These are phyloP conservation scores for Actinernus sp. DNA, from an alignment of 92 coral and sea anemone genomes.

Conservation along the genomic window DNA sequence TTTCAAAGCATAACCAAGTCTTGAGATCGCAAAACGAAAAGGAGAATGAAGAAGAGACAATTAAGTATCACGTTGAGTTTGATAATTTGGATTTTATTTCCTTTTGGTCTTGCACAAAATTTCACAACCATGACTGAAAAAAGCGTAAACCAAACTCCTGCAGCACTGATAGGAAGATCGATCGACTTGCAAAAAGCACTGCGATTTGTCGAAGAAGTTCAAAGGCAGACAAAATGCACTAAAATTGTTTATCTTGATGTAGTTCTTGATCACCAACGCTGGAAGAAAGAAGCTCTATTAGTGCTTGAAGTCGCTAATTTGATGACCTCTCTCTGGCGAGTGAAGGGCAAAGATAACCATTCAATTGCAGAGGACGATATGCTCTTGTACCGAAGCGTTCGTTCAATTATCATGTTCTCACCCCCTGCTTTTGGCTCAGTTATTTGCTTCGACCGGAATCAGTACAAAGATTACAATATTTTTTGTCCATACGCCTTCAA, in stretches of 20 bases:
- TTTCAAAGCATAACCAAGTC: too few species aligned
- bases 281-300: slow-evolving; percentile 83
- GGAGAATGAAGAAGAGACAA: too few species aligned
- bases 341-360: slow-evolving; percentile 33
- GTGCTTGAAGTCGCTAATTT: slow-evolving; percentile 89
- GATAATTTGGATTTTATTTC: too few species aligned
- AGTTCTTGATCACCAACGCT: slow-evolving; percentile 72
- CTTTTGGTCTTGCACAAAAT: too few species aligned
- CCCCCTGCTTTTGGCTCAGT: slow-evolving; percentile 86
- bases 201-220: slow-evolving; percentile 31
- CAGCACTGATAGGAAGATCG: too few species aligned
- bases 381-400: slow-evolving; percentile 74
- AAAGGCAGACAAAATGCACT: slow-evolving; percentile 48
- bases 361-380: slow-evolving; percentile 85
- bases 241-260: slow-evolving; percentile 66
- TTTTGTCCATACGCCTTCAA: slow-evolving; percentile 97
- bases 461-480: slow-evolving; percentile 60
- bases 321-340: slow-evolving; percentile 89
- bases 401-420: slow-evolving; percentile 84
- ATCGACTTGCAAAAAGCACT: slow-evolving; percentile 30
- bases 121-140: too few species aligned
- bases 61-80: too few species aligned
- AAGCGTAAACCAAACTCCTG: too few species aligned
- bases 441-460: slow-evolving; percentile 88
- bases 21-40: too few species aligned